phyloP scores from a whole-genome alignment of 2,113 vertebrate species.

The Romanogobio albipinnatus region DNA sequence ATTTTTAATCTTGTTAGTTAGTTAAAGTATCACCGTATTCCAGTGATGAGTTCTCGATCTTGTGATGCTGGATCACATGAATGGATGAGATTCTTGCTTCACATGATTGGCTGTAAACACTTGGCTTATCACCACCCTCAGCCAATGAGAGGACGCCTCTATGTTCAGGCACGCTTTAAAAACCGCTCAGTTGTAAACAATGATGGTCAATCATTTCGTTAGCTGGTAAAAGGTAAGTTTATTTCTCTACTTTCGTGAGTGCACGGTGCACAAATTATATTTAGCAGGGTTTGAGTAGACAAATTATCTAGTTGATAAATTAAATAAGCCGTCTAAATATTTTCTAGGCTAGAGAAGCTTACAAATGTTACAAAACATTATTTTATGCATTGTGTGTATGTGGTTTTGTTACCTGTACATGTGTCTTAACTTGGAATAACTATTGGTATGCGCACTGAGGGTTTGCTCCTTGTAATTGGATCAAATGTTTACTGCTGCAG shows the following conservation, averaged over 20 bases:
- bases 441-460: neutral
- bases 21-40: neutral
- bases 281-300: neutral
- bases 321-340: neutral
- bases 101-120: conserved; percentile 10
- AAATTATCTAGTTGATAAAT: neutral
- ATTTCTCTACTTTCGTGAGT: neutral
- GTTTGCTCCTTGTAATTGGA: neutral
- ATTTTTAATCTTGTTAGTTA: neutral
- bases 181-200: conserved; percentile 1
- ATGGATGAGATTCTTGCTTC: neutral
- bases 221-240: neutral
- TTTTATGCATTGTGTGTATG: neutral
- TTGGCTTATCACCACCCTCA: neutral
- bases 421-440: neutral
- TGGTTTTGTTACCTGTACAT: neutral
- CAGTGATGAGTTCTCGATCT: neutral
- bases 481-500: neutral
- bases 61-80: neutral
- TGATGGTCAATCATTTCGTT: neutral
- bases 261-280: neutral
- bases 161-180: conserved; percentile 16
- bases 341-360: neutral
- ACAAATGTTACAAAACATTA: neutral
- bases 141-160: conserved; percentile 14